phyloP scores from a whole-genome alignment of 2,888 invertebrate genomes.

The Xestia xanthographa region DNA sequence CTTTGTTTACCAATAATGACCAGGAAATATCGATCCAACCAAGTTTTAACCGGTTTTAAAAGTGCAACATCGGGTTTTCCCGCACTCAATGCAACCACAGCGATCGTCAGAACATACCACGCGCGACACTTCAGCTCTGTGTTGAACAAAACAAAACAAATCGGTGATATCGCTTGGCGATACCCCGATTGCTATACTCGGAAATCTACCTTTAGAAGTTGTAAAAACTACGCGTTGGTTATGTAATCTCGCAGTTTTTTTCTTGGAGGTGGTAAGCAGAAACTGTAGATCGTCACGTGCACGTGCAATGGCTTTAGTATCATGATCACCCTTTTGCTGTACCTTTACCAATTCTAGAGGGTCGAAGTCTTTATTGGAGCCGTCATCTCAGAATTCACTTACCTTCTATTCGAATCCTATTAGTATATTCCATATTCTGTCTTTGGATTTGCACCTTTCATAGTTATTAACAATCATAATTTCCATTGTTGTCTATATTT shows the following conservation, averaged over 20 bases:
- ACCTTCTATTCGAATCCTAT: background rate
- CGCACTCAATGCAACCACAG: background rate
- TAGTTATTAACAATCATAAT: background rate
- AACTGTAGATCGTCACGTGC: background rate
- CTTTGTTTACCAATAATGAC: background rate
- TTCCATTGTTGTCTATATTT: background rate
- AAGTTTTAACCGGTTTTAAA: background rate
- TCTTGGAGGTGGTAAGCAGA: conserved; percentile 1
- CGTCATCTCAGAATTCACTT: background rate
- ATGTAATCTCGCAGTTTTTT: conserved; percentile 2
- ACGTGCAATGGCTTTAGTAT: background rate
- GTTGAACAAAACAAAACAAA: conserved; percentile 58
- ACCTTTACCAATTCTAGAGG: background rate
- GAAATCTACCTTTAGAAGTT: conserved; percentile 38
- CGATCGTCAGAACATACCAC: conserved; percentile 8
- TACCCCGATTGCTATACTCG: conserved; percentile 46
- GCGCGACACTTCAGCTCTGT: conserved; percentile 37
- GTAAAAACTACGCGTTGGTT: conserved; percentile 27
- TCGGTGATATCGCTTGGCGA: conserved; percentile 54
- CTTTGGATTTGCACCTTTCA: background rate
- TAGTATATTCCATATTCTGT: no score
- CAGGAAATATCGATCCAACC: background rate
- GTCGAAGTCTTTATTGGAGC: background rate
- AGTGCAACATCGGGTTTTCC: conserved; percentile 15
- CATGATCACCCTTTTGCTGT: background rate